Conservation (phyloP, 2,113 vertebrate species). For the Actinemys pallida region DNA sequence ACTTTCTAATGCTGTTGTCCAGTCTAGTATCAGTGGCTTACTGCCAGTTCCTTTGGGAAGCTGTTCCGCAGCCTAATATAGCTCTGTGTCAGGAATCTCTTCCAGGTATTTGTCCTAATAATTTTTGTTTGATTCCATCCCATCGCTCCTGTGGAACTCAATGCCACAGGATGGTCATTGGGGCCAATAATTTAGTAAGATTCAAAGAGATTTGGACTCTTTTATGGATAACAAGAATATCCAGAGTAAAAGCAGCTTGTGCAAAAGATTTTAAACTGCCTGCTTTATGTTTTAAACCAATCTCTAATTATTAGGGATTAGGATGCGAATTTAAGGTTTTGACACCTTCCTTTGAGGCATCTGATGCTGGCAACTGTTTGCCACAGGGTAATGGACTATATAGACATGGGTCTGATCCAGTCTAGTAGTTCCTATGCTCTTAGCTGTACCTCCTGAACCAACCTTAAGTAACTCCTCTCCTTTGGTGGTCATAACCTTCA, state of each 20-base stretch:
- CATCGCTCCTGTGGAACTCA: accelerated
- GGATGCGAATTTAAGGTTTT: neutral
- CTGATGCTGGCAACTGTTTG: neutral
- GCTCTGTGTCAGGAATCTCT: neutral
- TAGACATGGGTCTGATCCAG: neutral
- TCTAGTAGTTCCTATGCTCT: neutral
- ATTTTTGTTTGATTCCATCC: neutral
- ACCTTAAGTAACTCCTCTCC: accelerated
- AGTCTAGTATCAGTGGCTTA: neutral
- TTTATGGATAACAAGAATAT: neutral
- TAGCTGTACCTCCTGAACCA: neutral
- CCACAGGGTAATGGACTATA: too few relatives aligned
- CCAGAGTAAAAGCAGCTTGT: too few relatives aligned
- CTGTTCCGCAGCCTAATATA: neutral
- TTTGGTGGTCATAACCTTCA: neutral
- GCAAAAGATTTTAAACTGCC: neutral
- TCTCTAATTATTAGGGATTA: neutral
- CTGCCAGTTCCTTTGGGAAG: neutral
- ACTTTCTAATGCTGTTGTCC: neutral
- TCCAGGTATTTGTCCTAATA: neutral
- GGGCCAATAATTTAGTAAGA: neutral
- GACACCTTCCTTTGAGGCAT: neutral
- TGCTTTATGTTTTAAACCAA: neutral
- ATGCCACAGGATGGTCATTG: neutral
- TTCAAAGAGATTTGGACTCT: neutral